These are phyloP conservation scores for Fratercula arctica DNA, from an alignment of 2,797 vertebrate species.

Conservation along the genomic window DNA sequence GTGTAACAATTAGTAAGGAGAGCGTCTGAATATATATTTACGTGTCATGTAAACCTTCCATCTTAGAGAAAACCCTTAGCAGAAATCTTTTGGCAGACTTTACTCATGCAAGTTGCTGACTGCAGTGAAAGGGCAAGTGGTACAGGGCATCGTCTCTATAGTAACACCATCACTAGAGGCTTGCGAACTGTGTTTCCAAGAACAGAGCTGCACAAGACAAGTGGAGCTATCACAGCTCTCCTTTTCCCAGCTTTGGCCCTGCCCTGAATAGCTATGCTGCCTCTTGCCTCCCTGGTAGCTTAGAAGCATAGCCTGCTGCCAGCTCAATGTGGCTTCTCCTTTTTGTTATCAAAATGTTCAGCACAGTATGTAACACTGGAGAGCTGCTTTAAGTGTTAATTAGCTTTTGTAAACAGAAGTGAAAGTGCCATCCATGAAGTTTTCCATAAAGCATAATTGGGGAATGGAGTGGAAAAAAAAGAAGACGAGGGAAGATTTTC, in stretches of 20 bases:
- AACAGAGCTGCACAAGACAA: background rate
- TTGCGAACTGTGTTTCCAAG: background rate
- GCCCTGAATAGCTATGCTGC: background rate
- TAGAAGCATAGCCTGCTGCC: background rate
- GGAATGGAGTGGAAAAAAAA: background rate
- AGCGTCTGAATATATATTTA: background rate
- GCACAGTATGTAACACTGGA: background rate
- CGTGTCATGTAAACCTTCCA: background rate
- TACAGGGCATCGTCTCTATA: background rate
- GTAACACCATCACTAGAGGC: background rate
- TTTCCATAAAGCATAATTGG: background rate
- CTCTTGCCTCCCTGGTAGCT: background rate
- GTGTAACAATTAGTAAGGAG: rapidly evolving
- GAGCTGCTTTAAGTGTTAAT: background rate
- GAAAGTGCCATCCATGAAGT: background rate
- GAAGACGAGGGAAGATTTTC: background rate
- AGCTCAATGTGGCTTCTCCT: background rate
- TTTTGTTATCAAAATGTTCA: rapidly evolving
- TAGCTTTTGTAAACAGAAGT: background rate
- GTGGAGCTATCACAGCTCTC: background rate
- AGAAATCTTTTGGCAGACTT: background rate
- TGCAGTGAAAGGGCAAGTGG: background rate
- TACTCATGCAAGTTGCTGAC: background rate
- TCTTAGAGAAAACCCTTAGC: background rate
- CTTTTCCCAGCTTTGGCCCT: background rate